A percentile compares a stretch with the other conserved stretches of the same genome.
These are phyloP conservation scores for Xiphophorus maculatus DNA, from an alignment of 2,113 vertebrate genomes.

Conservation along the genomic window DNA sequence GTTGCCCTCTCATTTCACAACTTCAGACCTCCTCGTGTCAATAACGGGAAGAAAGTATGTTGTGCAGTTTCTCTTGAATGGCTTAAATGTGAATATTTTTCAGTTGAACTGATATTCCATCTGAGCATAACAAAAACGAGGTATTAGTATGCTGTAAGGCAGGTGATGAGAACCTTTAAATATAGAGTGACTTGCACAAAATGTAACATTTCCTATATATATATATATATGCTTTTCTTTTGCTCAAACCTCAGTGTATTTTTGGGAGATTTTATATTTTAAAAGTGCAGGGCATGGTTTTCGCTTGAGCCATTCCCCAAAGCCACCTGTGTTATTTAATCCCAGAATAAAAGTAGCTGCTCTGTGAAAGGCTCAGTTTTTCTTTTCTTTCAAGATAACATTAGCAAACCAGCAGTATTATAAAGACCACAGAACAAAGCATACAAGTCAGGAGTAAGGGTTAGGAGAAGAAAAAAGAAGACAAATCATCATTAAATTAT, in stretches of 20 bases:
- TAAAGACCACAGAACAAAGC: neutral
- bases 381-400: neutral
- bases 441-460: neutral
- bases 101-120: slow-evolving; percentile 14
- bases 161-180: slow-evolving; percentile 44
- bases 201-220: too few relatives aligned
- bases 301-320: neutral
- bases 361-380: neutral
- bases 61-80: slow-evolving; percentile 38
- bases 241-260: neutral
- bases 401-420: neutral
- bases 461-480: neutral
- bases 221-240: neutral
- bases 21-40: slow-evolving; percentile 20
- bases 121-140: slow-evolving; percentile 42
- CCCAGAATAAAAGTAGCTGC: neutral
- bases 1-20: slow-evolving; percentile 38
- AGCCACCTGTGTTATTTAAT: neutral
- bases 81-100: slow-evolving; percentile 23
- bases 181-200: slow-evolving; percentile 21
- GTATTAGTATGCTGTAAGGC: slow-evolving; percentile 38
- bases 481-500: neutral
- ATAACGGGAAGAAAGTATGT: slow-evolving; percentile 16
- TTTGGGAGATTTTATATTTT: neutral
- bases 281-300: neutral